phyloP scores from a whole-genome alignment of 2,797 vertebrate species.

The Avahi laniger region DNA sequence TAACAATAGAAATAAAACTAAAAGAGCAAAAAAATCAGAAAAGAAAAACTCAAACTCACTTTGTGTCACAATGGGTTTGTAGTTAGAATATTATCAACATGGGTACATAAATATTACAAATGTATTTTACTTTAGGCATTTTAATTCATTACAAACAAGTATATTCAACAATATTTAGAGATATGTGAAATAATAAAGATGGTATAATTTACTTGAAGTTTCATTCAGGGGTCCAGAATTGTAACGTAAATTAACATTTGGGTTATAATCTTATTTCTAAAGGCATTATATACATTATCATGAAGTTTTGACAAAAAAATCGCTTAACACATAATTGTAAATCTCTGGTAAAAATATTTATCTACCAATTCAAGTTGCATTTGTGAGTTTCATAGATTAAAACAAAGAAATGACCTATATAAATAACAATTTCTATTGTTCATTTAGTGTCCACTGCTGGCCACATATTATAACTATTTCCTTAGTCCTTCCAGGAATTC shows the following conservation, averaged over 20 bases:
- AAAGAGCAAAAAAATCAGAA: neutral
- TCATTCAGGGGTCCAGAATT: neutral
- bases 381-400: slow-evolving; percentile 11
- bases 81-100: neutral
- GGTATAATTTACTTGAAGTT: neutral
- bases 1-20: neutral
- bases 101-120: neutral
- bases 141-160: neutral
- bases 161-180: neutral
- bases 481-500: neutral
- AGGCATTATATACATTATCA: neutral
- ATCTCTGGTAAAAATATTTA: neutral
- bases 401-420: neutral
- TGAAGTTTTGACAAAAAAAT: neutral
- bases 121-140: neutral
- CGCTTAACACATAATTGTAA: neutral
- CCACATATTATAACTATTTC: neutral
- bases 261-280: neutral
- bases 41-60: neutral
- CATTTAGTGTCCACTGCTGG: neutral
- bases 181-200: neutral
- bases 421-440: neutral
- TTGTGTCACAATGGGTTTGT: neutral
- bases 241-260: neutral
- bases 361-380: neutral